Evolutionary conservation across 2,113 vertebrate species (phyloP).

Genomic region (Podilymbus podiceps): DNA sequence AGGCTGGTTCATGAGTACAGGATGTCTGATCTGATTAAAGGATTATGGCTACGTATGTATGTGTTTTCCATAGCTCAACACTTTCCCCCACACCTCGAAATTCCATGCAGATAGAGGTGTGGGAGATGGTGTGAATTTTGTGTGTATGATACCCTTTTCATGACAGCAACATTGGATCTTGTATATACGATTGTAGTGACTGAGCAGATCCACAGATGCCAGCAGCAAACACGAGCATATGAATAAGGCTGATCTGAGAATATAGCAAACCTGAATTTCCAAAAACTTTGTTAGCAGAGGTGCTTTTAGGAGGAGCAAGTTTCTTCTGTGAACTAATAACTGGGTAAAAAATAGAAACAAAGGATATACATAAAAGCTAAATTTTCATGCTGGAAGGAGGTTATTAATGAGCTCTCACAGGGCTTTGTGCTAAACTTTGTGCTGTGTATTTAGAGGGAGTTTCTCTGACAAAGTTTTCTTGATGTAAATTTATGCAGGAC

Average conservation of each 20-base stretch:
- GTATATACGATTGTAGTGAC: rapidly evolving
- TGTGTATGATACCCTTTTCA: neutral
- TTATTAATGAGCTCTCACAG: neutral
- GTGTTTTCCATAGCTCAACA: neutral
- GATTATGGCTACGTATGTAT: neutral
- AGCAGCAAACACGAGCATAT: neutral
- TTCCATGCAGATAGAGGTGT: neutral
- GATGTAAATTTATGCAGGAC: conserved; percentile 10
- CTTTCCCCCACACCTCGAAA: neutral
- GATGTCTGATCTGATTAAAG: neutral
- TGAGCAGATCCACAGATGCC: neutral
- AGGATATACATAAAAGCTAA: neutral
- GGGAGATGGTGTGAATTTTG: neutral
- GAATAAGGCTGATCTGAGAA: neutral
- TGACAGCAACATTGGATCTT: neutral
- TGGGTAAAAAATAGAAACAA: neutral
- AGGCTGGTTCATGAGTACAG: neutral
- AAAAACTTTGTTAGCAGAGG: neutral
- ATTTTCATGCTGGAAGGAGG: neutral
- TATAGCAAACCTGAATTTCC: neutral
- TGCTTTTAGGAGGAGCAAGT: neutral
- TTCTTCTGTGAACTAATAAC: neutral
- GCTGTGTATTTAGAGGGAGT: neutral
- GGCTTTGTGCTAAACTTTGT: neutral
- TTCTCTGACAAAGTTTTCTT: neutral